Base-by-base conservation (phyloP, 2,888 invertebrate species). In the Temnothorax rugatulus region DNA sequence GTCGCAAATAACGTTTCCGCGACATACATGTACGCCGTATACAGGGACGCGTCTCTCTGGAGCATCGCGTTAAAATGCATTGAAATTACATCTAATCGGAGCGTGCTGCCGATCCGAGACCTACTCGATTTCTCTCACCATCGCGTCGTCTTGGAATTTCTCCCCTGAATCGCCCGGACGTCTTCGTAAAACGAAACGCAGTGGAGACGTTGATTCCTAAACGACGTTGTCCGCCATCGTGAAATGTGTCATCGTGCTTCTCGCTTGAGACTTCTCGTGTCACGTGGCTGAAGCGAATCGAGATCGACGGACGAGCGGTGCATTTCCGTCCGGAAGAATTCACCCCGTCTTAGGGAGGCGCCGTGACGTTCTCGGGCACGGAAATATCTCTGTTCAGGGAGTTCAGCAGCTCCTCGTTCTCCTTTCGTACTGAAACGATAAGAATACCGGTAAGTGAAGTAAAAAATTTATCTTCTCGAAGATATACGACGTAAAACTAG, bases 361-460 rank as follows among this genome's bases (percentile, higher is more conserved):
- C 83, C 84, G 93, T 93, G 61, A 88, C 83, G 84, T 94, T 94
- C 75, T 86, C 92, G 47, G 92, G 91, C 89, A 91, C 88, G 82
- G 91, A 92, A 66, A 88, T 87, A 76, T 94, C 94, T 83, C 94
- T 94, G 95, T 97, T 97, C 95, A 97, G 96, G 92, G 97, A 97
- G 95, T 97, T 97, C 96, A 98, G 96, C 95, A 98, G 96, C 95
- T 97, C 97, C 96, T 98, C 98, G 96, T 98, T 98, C 96, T 98
- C 97, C 95, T 97, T 97, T 92, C 98, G 97, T 95, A 98, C 98
- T 98, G 96, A 91, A 96, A 95, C 95, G 41, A 59, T 47, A 64
- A 52, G 75, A 57, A 47, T 9, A 8, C 13, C 8, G 38, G 25
- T 81, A 11, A 79, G 59, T 34, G 18, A 59, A 38, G 34, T 18